phyloP scores from a whole-genome alignment of 1,140 invertebrate genomes.

The Wasmannia auropunctata region DNA sequence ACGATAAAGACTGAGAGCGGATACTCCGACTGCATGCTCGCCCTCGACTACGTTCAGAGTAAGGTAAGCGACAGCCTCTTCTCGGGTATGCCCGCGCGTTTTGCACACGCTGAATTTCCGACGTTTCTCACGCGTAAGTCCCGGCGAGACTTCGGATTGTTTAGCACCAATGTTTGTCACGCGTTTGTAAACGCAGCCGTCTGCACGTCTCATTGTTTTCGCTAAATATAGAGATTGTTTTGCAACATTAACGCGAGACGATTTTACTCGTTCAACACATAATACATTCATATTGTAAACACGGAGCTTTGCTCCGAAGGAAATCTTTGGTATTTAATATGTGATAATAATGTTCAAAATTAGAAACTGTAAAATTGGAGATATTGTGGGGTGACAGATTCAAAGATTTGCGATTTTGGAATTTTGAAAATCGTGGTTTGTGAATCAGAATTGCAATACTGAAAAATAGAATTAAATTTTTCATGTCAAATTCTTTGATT shows the following conservation, averaged over 20 bases:
- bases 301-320: neutral
- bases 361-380: neutral
- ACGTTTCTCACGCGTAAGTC: neutral
- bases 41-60: slow-evolving; percentile 89
- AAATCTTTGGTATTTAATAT: neutral
- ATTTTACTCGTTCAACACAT: neutral
- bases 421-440: neutral
- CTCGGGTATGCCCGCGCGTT: too few relatives aligned
- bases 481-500: neutral
- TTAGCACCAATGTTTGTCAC: neutral
- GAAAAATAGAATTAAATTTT: neutral
- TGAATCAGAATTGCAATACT: neutral
- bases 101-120: neutral
- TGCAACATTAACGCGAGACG: neutral
- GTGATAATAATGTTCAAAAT: neutral
- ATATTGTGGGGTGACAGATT: neutral
- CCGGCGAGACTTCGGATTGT: neutral
- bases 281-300: neutral
- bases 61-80: slow-evolving; percentile 85
- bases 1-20: slow-evolving; percentile 90
- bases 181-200: neutral
- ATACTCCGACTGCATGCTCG: slow-evolving; percentile 90
- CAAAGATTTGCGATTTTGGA: neutral
- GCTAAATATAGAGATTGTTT: neutral
- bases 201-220: neutral